Base-by-base conservation (phyloP, 2,113 vertebrate species). In the Apodemus sylvaticus region DNA sequence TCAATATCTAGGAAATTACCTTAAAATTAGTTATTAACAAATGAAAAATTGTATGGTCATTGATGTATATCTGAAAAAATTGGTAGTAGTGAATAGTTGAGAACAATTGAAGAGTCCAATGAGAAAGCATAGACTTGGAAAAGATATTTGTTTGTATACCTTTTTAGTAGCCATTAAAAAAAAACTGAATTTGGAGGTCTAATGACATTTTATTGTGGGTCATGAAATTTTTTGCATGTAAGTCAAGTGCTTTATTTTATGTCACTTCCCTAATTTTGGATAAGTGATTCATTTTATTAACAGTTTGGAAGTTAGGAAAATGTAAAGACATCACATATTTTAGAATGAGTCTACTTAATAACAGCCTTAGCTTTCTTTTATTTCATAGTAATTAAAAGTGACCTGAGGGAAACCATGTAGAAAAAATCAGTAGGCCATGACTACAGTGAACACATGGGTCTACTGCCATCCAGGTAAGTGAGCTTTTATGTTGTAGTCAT, bases 371-470 rank as follows among this genome's bases (percentile, higher is more conserved):
- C 1, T 66, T 19, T 64, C 3, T 29, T 55, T 78, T 2, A 64
- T 1, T 55, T 7, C 2, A 48, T 48, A 7, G 10, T 24, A 36
- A 39, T 86, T 87, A 58, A 89, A 42, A 78, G 22, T 29, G 13
- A 39, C 55, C 16, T 2, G 11, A 45, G 4, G 60, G n/a, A 13
- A 70, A 16, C 62, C 5, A 31, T 58, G 29, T 2, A 48, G 48
- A 64, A 0, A 45, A 68, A 48, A 31, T 16, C 2, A 14, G 29
- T 2, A 70, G 12, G 7, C 14, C 31, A 55, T 7, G 24, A 62
- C 5, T 3, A 19, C 66, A 7, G 12, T 26, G 55, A 2, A 11
- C 55, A 29, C 1, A 26, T 39, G 9, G 8, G 5, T 1, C 36
- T 31, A 11, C 17, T 68, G 17, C 0, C 11, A 66, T 20, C 19